Base-by-base conservation (phyloP, 2,797 vertebrate genomes). In the Gobio occitaniae region DNA sequence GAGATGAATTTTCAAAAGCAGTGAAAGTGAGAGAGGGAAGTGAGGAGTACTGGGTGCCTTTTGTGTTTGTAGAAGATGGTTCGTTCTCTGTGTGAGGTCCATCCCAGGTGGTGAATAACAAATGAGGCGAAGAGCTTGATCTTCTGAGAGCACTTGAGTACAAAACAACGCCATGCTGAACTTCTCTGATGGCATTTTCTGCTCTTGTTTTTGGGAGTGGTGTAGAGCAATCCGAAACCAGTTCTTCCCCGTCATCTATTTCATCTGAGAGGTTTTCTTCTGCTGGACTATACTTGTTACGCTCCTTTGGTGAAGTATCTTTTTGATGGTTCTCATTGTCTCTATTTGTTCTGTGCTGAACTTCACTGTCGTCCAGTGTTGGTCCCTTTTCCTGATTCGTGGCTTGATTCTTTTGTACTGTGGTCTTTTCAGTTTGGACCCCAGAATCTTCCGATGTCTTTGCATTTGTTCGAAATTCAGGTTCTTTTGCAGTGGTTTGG, bases 51-150 rank as follows among this genome's bases (percentile, higher is more conserved):
- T 54, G 70, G 69, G 36, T 19, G 6, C 4, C 25, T 32, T 59
- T 74, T 50, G 74, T 7, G 32, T 72, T 50, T 75, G 86, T 85
- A 32, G 66, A 76, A 44, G 69, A 71, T 16, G 77, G 44, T 72
- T 69, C 41, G 15, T 36, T 78, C 48, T 59, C 81, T 65, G 36
- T 36, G 44, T 79, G 5, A 32, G 75, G 25, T n/a, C 59, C 36
- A n/a, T 69, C 38, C 15, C 52, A 19, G 9, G 5, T 12, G 32
- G 47, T 47, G 21, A 59, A 63, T 80, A 38, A 80, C 76, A 61
- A 36, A 10, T 66, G n/a, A 78, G 54, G 54, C 3, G 4, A 78
- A 36, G 82, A 66, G 21, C 44, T 13, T 65, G 78, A 68, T 56
- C 83, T 77, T 68, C n/a, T 54, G 29, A 41, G 36, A 21, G 38